Evolutionary conservation across 35 echinoderm and acorn worm genomes (phyloP), one percentile per base, ranked within the genome.

Genomic region (Stichopus chloronotus): DNA sequence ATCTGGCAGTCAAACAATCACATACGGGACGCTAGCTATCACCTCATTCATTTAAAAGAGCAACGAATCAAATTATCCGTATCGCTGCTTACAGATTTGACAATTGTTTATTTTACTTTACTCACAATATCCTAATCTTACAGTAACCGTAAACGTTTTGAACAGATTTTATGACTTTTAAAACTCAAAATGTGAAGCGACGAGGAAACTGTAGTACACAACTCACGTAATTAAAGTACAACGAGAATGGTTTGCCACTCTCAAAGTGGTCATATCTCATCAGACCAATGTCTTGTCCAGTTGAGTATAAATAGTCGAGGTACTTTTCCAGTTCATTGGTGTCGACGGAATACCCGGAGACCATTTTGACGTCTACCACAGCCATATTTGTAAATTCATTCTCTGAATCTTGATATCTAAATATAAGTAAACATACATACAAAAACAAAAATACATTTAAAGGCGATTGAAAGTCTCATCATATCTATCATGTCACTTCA

Each of bases 301-400:
- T 89, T 52, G 87, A 53, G 4, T 57, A 58, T 58, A 84, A 57
- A 25, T 82, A 54, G 5, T 22, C 8, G 13, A 90, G 12, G 56
- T 91, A 91, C 9, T 5, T 79, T 12, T 91, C 76, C 52, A 91
- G 52, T 55, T 77, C 90, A 56, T 78, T 10, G 10, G 76, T 91
- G 55, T 91, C 90, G 3, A 91, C 90, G 4, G 90, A 78, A 72
- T 78, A 91, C 4, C 90, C 90, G 6, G 90, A 91, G 23, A 91
- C 90, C 90, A 91, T 91, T 72, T 91, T 91, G 9, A 91, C 59
- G 0, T 91, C 90, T 5, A 91, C 90, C 19, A 79, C 76, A 56
- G 90, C 90, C 90, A 91, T 91, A 72, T 91, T 91, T n/a, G 90
- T 91, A 79, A n/a, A n/a, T n/a, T n/a, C n/a, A n/a, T n/a, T n/a